Evolutionary conservation across 2,113 vertebrate genomes (phyloP).

Genomic region (Spea bombifrons): DNA sequence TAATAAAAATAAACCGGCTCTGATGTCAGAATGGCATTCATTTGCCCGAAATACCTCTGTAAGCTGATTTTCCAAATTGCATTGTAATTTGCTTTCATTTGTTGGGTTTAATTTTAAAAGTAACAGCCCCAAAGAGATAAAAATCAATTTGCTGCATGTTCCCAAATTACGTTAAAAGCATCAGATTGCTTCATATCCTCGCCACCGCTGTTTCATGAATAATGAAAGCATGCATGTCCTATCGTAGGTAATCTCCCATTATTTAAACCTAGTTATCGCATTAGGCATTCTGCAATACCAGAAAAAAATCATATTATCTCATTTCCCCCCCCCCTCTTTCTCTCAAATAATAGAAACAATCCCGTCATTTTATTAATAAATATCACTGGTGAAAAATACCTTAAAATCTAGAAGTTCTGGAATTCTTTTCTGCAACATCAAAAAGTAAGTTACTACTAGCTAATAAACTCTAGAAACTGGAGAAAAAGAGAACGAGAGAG

Average conservation of each 20-base stretch:
- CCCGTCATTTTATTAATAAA: neutral
- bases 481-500: constrained; percentile 1
- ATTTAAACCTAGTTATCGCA: constrained; percentile 36
- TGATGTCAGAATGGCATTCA: neutral
- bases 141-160: constrained; percentile 56
- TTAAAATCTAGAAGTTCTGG: constrained; percentile 19
- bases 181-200: constrained; percentile 54
- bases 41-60: constrained; percentile 14
- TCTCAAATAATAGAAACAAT: neutral
- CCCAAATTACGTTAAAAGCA: constrained; percentile 53
- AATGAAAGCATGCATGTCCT: constrained; percentile 46
- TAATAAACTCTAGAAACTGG: neutral
- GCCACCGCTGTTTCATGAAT: constrained; percentile 40
- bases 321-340: neutral
- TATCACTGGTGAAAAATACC: neutral
- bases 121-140: constrained; percentile 53
- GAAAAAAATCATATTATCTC: neutral
- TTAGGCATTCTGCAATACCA: constrained; percentile 5
- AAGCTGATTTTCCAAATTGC: constrained; percentile 54
- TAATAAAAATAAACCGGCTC: neutral
- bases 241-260: constrained; percentile 40
- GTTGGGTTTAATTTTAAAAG: constrained; percentile 61
- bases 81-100: constrained; percentile 45
- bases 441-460: neutral
- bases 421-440: constrained; percentile 1